Evolutionary conservation across 2,113 vertebrate genomes (phyloP), one percentile per base, ranked within the genome.

Genomic region (Percopsis transmontana): DNA sequence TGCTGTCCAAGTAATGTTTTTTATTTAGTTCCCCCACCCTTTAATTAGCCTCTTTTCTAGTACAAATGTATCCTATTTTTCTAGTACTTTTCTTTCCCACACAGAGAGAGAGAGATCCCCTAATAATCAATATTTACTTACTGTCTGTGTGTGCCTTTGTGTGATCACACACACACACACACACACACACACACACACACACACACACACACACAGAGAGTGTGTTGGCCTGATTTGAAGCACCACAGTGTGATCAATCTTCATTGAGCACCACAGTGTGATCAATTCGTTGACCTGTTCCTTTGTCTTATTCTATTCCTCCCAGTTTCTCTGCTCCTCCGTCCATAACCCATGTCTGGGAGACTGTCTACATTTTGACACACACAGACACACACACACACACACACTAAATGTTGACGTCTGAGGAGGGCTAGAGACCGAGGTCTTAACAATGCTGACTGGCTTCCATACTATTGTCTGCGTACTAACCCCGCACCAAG

Each of bases 51-150:
- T 48, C 50, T n/a, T 59, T 52, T 51, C 18, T 50, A 2, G 16
- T 16, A 48, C 57, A 40, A 66, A 70, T 59, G 72, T 47, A 58
- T 76, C 14, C 0, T 58, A 66, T 61, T 52, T 39, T 69, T 45
- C 67, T 76, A 15, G 0, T 58, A 66, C 63, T 52, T 39, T 69
- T 45, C 67, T 67, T 56, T 80, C 39, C 48, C 72, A 45, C 21
- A 33, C 8, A 14, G 19, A 59, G 1, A 61, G 38, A 27, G 45
- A 52, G 6, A 66, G 61, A 20, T 42, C 39, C 68, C 66, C 80
- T 79, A 53, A 64, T 7, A 1, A 58, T 86, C 83, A 87, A 86
- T 85, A 88, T 89, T 83, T 77, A 85, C 83, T 76, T 74, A 67
- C 53, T 59, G 10, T 33, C 54, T 63, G 61, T 67, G 61, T 63